Percentiles rank a stretch among this genome's conserved stretches.
Evolutionary conservation across 2,888 invertebrate species (phyloP).

Genomic region (Chrysotoxum bicinctum): DNA sequence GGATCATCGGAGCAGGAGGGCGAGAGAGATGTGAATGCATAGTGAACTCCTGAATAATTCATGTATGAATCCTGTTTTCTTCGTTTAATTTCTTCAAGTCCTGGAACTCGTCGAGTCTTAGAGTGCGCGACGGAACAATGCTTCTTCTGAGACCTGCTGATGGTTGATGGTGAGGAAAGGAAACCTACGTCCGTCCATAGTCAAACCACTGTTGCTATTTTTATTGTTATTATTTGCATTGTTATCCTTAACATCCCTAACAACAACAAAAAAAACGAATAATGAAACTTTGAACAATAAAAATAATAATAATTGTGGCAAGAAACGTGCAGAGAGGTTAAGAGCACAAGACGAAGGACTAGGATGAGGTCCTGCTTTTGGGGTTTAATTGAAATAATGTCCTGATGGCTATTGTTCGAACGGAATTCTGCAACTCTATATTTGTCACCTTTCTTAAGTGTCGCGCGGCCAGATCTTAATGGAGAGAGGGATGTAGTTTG

Average conservation of each 20-base stretch:
- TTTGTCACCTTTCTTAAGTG: constrained; percentile 37
- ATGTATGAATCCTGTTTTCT: constrained; percentile 60
- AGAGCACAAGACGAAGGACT: neutral
- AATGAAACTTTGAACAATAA: constrained; percentile 63
- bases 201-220: constrained; percentile 31
- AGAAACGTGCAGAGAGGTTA: constrained; percentile 20
- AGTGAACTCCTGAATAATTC: constrained; percentile 63
- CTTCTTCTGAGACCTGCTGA: neutral
- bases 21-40: constrained; percentile 18
- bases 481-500: constrained; percentile 20
- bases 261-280: constrained; percentile 32
- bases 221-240: constrained; percentile 48
- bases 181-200: neutral
- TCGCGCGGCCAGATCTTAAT: constrained; percentile 27
- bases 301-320: constrained; percentile 67
- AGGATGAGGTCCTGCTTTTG: neutral
- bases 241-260: constrained; percentile 40
- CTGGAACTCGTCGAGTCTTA: constrained; percentile 2
- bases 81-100: constrained; percentile 36
- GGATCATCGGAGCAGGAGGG: neutral
- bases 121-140: neutral
- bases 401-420: neutral
- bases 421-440: neutral
- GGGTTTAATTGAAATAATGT: constrained; percentile 58
- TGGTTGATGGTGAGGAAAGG: neutral